Conservation (phyloP, 2,888 invertebrate species). For the Orchesellides sinensis region DNA sequence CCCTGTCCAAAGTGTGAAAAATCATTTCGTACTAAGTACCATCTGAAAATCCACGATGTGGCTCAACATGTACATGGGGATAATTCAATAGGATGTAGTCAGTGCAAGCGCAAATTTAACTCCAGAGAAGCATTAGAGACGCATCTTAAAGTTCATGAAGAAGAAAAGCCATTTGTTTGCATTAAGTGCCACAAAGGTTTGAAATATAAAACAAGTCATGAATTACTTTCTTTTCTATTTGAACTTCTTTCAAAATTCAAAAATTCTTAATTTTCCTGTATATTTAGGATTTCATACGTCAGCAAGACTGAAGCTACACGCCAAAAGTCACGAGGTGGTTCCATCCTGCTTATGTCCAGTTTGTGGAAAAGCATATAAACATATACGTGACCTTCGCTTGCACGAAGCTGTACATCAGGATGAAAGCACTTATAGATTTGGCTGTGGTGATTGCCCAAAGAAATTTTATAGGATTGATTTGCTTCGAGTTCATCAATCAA, state of each 20-base stretch:
- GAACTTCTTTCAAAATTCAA: no score
- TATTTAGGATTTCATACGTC: constrained; percentile 56
- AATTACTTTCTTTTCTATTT: no score
- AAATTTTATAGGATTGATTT: constrained; percentile 65
- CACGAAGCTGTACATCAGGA: constrained; percentile 68
- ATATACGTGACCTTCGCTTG: constrained; percentile 57
- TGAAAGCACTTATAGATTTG: constrained; percentile 65
- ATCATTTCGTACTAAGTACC: constrained; percentile 65
- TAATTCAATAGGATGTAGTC: constrained; percentile 56
- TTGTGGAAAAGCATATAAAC: constrained; percentile 66
- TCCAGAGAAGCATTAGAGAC: constrained; percentile 55
- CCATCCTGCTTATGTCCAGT: constrained; percentile 61
- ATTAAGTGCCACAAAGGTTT: constrained; percentile 57
- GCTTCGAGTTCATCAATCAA: constrained; percentile 64
- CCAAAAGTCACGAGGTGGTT: constrained; percentile 56
- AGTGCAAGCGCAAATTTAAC: constrained; percentile 65
- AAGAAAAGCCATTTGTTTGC: constrained; percentile 63
- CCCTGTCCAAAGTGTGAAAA: constrained; percentile 67
- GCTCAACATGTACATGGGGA: constrained; percentile 56
- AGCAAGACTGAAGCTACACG: constrained; percentile 57
- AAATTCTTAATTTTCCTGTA: no score
- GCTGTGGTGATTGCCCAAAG: constrained; percentile 65
- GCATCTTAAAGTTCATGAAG: constrained; percentile 54
- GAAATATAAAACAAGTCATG: no score
- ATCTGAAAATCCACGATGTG: constrained; percentile 66